Base-by-base conservation (phyloP, 1,140 invertebrate genomes). In the Rhagoletis pomonella region DNA sequence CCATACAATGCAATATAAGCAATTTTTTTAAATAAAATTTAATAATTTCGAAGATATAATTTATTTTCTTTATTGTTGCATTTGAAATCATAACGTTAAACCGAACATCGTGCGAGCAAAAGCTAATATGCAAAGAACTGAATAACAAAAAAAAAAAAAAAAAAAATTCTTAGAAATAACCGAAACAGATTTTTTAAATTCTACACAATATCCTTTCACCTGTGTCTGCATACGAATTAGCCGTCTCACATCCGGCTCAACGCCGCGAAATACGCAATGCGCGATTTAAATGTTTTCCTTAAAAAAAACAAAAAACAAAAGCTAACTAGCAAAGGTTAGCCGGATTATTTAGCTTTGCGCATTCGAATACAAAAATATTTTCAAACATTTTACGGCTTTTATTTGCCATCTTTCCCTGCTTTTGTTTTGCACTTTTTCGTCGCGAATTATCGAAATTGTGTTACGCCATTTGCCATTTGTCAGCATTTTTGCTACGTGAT, bases 381-480 rank as follows among this genome's bases (percentile, higher is more conserved):
- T 55, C 2, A 55, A 29, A 29, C 29, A 29, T 29, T 29, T 29
- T 29, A 29, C 29, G 29, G 29, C 0, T 29, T 64, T 12, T n/a
- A 64, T 64, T 64, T 17, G 4, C 17, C 17, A 7, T 59, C 17
- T 64, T n/a, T n/a, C n/a, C n/a, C n/a, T n/a, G n/a, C n/a, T 67
- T 4, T 67, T 67, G 64, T 39, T 67, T 81, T 81, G 47, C 47
- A 81, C 73, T 81, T 81, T 81, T 55, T 55, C 47, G 17, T 47
- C 2, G 47, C 73, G 73, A 81, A 81, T 81, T 81, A 81, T 81
- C 73, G 73, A 81, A 81, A 55, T 81, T 81, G 73, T 81, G 73
- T 81, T 81, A 81, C 73, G 73, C 73, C 73, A 81, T 55, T 81
- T 81, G 73, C 73, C 73, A 81, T 81, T 81, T 81, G 73, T 81